Percentiles rank a stretch among this genome's conserved stretches.
Conservation (phyloP, 2,113 vertebrate species). For the Sapajus apella region DNA sequence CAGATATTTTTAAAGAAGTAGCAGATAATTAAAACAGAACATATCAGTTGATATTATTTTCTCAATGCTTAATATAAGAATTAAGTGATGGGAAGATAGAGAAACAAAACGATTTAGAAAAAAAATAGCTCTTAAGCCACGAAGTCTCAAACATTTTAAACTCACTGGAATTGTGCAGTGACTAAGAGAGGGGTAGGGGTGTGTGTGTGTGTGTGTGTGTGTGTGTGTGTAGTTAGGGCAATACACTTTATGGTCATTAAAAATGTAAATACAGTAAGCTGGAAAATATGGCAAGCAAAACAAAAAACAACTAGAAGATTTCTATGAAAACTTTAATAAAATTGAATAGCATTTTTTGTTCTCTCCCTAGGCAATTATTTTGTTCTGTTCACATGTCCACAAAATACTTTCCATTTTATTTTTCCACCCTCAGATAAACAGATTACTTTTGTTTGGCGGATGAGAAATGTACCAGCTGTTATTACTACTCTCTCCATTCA, state of each 20-base stretch:
- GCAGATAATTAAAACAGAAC: not conserved
- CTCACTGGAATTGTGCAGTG: not conserved
- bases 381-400: not conserved
- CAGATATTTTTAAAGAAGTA: not conserved
- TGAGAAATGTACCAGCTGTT: not conserved
- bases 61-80: not conserved
- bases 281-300: not conserved
- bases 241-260: not conserved
- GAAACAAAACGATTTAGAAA: constrained; percentile 17
- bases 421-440: not conserved
- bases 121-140: not conserved
- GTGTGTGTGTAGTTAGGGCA: not conserved
- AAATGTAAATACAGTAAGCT: not conserved
- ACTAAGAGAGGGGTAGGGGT: not conserved
- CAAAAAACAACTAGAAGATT: not conserved
- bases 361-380: not conserved
- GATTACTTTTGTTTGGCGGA: not conserved
- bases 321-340: not conserved
- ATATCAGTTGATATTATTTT: not conserved
- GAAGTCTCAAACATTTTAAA: not conserved
- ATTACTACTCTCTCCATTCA: not conserved
- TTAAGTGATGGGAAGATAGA: not conserved
- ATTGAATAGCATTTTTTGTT: not conserved
- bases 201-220: too few species aligned
- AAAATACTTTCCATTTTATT: not conserved